Percentiles rank a stretch among this genome's conserved stretches.
These are phyloP conservation scores for Phoxinus phoxinus DNA, from an alignment of 2,113 vertebrate genomes.

Conservation along the genomic window DNA sequence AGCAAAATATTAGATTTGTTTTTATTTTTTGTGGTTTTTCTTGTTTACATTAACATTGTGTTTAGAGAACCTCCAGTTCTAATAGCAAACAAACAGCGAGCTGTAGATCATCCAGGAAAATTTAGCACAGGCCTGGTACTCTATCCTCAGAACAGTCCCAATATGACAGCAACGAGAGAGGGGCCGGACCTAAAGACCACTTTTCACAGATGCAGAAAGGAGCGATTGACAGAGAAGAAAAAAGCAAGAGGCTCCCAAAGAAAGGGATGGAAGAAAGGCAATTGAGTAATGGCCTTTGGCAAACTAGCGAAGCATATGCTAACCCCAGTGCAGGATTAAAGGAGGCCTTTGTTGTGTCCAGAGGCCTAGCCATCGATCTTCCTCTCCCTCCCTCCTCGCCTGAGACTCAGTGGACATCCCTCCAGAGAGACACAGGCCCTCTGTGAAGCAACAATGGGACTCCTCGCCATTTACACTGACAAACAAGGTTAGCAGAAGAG, in stretches of 20 bases:
- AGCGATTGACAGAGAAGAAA: slow-evolving; percentile 35
- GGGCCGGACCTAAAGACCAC: slow-evolving; percentile 22
- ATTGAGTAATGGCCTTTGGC: slow-evolving; percentile 62
- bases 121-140: slow-evolving; percentile 12
- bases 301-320: slow-evolving; percentile 62
- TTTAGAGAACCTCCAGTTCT: background rate
- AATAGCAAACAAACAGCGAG: background rate
- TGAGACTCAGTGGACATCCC: slow-evolving; percentile 50
- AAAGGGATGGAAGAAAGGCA: slow-evolving; percentile 49
- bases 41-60: background rate
- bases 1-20: background rate
- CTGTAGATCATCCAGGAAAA: background rate
- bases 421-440: slow-evolving; percentile 43
- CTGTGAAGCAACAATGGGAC: slow-evolving; percentile 41
- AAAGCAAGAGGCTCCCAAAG: slow-evolving; percentile 41
- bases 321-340: slow-evolving; percentile 55
- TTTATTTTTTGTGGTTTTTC: background rate
- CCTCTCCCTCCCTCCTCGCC: slow-evolving; percentile 32
- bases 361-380: slow-evolving; percentile 59
- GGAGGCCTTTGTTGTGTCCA: slow-evolving; percentile 59
- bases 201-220: slow-evolving; percentile 48
- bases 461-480: slow-evolving; percentile 55
- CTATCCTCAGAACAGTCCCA: slow-evolving; percentile 15
- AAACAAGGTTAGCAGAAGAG: slow-evolving; percentile 59
- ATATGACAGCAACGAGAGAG: background rate